Percentiles rank a stretch among this genome's conserved stretches.
Evolutionary conservation across 2,888 invertebrate genomes (phyloP).

Genomic region (Caenorhabditis sulstoni): DNA sequence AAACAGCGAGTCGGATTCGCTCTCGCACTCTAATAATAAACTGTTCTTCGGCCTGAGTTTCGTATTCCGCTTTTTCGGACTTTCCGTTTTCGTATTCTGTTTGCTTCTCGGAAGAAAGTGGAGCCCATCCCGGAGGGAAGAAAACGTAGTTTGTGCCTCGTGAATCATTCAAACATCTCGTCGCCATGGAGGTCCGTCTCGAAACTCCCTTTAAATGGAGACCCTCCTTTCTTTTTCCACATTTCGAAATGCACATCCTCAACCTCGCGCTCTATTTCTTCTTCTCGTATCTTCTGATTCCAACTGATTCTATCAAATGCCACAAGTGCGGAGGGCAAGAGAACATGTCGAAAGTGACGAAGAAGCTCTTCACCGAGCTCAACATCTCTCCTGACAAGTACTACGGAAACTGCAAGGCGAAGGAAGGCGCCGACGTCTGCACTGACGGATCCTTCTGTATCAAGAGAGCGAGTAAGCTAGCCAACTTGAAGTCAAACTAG

Average conservation of each 20-base stretch:
- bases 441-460: constrained; percentile 43
- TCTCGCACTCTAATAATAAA: constrained; percentile 21
- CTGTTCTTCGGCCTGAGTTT: background rate
- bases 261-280: background rate
- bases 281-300: constrained; percentile 5
- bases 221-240: background rate
- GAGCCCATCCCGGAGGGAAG: constrained; percentile 10
- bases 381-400: constrained; percentile 28
- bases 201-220: constrained; percentile 5
- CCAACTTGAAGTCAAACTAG: background rate
- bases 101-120: background rate
- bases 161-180: constrained; percentile 6
- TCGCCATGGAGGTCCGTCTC: constrained; percentile 32
- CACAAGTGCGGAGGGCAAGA: constrained; percentile 35
- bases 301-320: constrained; percentile 9
- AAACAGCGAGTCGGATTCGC: constrained; percentile 63
- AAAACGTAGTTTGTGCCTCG: constrained; percentile 31
- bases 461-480: constrained; percentile 41
- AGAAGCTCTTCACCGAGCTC: constrained; percentile 26
- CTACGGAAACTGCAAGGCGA: constrained; percentile 46
- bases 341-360: constrained; percentile 28
- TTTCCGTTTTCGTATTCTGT: constrained; percentile 15
- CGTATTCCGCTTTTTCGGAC: constrained; percentile 1
- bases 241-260: constrained; percentile 2
- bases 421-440: constrained; percentile 40